Evolutionary conservation across 2,888 invertebrate species (phyloP), one percentile per base, ranked within the genome.

Genomic region (Lasius fuliginosus): DNA sequence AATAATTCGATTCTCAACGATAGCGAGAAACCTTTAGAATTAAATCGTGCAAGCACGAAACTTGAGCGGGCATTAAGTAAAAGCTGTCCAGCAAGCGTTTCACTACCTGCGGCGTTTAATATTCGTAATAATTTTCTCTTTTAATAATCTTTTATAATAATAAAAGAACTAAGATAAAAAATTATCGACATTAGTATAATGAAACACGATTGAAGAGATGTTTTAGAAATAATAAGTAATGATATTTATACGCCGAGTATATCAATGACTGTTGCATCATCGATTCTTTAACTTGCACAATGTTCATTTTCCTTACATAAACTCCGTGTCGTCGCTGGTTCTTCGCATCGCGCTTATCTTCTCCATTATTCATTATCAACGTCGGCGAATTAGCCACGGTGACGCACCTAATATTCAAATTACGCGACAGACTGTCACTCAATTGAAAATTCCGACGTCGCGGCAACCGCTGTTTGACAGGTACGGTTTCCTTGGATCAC

Each of bases 1-100:
- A 93, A 87, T 94, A 93, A 94, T 93, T 91, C 87, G 85, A 94
- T 94, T 94, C 88, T 81, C 60, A 8, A 36, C 46, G 77, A 71
- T 62, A 49, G 64, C 23, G 18, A 65, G 64, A 53, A 64, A 77
- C 77, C 75, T 36, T 88, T 84, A 62, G 83, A 87, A 67, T 75
- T 67, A 85, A 87, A 75, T 71, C 84, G 83, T 74, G 85, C 86
- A 74, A 85, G 86, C 86, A 83, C 71, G 82, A 91, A 90, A 89
- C 87, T 86, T 60, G 81, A 86, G 87, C 74, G 84, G 76, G 86
- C 81, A 76, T 85, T 65, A 71, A 88, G 85, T 85, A 74, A 53
- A 53, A 67, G 64, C 69, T 53, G 23, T 60, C 18, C n/a, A 9
- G 62, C 27, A 27, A 73, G 33, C 12, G 12, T 65, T 62, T 58